Evolutionary conservation across 2,113 vertebrate genomes (phyloP), one percentile per base, ranked within the genome.

Genomic region (Tyto alba): DNA sequence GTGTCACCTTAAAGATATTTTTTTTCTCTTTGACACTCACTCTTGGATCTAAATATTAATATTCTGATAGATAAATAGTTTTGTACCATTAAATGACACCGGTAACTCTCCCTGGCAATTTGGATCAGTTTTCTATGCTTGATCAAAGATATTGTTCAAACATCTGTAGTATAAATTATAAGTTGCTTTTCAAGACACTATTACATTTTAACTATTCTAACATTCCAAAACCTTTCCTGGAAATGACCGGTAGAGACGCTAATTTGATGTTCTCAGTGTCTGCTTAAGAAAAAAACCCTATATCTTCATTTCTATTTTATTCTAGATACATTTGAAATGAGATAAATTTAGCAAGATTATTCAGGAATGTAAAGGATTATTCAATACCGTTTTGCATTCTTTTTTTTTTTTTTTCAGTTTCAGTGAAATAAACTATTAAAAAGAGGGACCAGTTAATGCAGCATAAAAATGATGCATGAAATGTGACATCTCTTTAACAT

Each of bases 401-500:
- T 88, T n/a, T n/a, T n/a, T n/a, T n/a, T n/a, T n/a, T n/a, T n/a
- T n/a, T n/a, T n/a, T n/a, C n/a, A 30, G 13, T 97, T 97, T 90
- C 79, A 76, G 86, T 81, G 94, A 95, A 92, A 89, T 87, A 79
- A 97, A 90, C 82, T 68, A 43, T 97, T 96, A 93, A 95, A 96
- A 96, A 96, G 88, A 95, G 81, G 81, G 67, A 87, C 91, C 67
- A 87, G 93, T 91, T 98, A 97, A 97, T 80, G 9, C 74, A 95
- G 97, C 94, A 93, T 95, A 91, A 98, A 98, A 97, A 94, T 79
- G 93, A 97, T 98, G 97, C 95, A 94, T 96, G 94, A 98, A 98
- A 98, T 97, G 96, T 98, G 98, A 98, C 98, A 98, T 98, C 97
- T 97, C 97, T 97, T 97, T 98, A 98, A 98, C 97, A 95, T 5